phyloP scores from a whole-genome alignment of 1,140 invertebrate genomes.

The Euwallacea similis region DNA sequence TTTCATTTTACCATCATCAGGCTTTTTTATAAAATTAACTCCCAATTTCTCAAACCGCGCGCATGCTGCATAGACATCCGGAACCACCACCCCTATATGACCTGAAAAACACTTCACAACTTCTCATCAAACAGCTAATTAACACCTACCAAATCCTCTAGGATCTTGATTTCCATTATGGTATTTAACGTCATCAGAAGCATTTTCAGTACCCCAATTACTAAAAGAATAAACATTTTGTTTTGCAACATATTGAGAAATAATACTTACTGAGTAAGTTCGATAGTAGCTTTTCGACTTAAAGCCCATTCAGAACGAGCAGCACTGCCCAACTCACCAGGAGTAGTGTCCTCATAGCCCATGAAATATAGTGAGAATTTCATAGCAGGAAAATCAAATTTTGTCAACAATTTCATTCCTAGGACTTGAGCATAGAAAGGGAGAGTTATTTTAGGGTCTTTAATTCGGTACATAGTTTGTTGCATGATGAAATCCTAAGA shows the following conservation, averaged over 20 bases:
- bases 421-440: slow-evolving; percentile 90
- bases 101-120: slow-evolving; percentile 56
- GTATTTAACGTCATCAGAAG: slow-evolving; percentile 71
- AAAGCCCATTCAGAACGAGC: slow-evolving; percentile 78
- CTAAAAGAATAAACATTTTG: slow-evolving; percentile 58
- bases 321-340: slow-evolving; percentile 61
- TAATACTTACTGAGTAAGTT: slow-evolving; percentile 84
- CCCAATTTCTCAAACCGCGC: slow-evolving; percentile 80
- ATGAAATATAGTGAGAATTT: slow-evolving; percentile 93
- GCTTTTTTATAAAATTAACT: slow-evolving; percentile 88
- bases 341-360: slow-evolving; percentile 75
- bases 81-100: slow-evolving; percentile 89
- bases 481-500: slow-evolving; percentile 83
- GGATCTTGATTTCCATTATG: slow-evolving; percentile 93
- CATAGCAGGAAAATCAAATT: slow-evolving; percentile 85
- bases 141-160: slow-evolving; percentile 75
- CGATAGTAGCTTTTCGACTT: slow-evolving; percentile 82
- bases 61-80: slow-evolving; percentile 85
- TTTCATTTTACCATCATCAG: slow-evolving; percentile 91
- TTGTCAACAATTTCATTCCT: slow-evolving; percentile 87
- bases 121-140: neutral
- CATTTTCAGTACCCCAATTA: slow-evolving; percentile 92
- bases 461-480: slow-evolving; percentile 95
- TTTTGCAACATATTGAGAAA: slow-evolving; percentile 3
- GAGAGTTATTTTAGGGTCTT: slow-evolving; percentile 83